Base-by-base conservation (phyloP, 2,888 invertebrate genomes). In the Cybosia mesomella region DNA sequence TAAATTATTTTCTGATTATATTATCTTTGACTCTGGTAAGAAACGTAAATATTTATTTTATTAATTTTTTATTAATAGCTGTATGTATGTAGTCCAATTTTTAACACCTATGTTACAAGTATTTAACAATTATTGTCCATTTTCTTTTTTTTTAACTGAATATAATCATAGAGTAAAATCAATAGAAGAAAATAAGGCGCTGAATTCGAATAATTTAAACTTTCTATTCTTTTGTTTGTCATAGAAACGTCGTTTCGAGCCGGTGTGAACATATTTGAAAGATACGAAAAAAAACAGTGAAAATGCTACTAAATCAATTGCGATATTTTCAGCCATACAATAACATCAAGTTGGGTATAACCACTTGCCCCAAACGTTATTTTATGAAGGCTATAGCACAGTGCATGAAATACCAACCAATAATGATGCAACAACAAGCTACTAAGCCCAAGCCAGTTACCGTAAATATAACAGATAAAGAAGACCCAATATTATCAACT, bases 291-390 rank as follows among this genome's bases (percentile, higher is more conserved):
- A 66, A 63, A 54, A 43, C 59, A 64, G 24, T 61, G 36, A 64
- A 71, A 76, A 90, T 91, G 91, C 81, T 89, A 67, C 75, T 88
- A 79, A 87, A 85, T 85, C 86, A 84, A 74, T 74, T 89, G 68
- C 83, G 85, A 73, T 72, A 74, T 71, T 72, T 83, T 66, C 77
- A 72, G 57, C 74, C 70, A 9, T 70, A 71, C 60, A 54, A 63
- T 36, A 63, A 63, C 54, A 61, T 79, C 57, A 83, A 80, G 72
- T 76, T 79, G 43, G 73, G 81, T 54, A 74, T 83, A 73, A 58
- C 74, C 49, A 76, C 71, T 63, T 76, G 70, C 66, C 84, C 83
- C 39, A 81, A 70, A 66, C 84, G 84, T 75, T 80, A 78, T 65
- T 83, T 82, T 53, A 74, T 79, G 64, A 77, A 75, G 68, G 62